Evolutionary conservation across 2,113 vertebrate species (phyloP), one percentile per base, ranked within the genome.

Genomic region (Oncorhynchus keta): DNA sequence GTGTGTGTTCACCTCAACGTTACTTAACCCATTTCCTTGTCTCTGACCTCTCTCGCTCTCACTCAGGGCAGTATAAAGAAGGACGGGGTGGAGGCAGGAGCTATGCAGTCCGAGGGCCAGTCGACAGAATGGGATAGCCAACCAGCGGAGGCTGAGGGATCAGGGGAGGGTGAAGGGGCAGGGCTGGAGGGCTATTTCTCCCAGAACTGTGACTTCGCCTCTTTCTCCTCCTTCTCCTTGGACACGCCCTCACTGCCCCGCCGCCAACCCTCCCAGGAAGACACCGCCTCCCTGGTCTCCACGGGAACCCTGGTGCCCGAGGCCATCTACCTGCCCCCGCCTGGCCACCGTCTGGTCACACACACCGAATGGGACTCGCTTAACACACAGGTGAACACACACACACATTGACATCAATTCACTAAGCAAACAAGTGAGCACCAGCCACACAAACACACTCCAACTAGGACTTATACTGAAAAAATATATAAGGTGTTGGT

Each of bases 271-370:
- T 76, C 88, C 62, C 95, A 96, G 86, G 96, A 96, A 0, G 96
- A 97, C 86, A 96, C 95, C 0, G 95, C 94, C 75, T 97, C 96
- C 1, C 89, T 97, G 74, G 88, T 96, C 13, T 97, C 96, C 76
- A 97, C 95, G 0, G 96, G 94, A 68, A 97, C 96, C 13, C 84
- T 97, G 85, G 96, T 97, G 59, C 95, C 96, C 0, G 96, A 97
- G 86, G 95, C 95, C 72, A 97, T 97, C 83, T 97, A 96, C 82
- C 84, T 97, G 57, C 95, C 95, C 0, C 96, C 96, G 0, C 91
- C 95, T 1, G 96, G 96, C n/a, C 95, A 96, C 90, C 92, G 94
- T 14, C 93, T 97, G 12, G 89, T 97, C 59, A 90, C 93, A 0
- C 94, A 95, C 71, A 62, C 79, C 0, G 95, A 96, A 88, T 97